Evolutionary conservation across 2,113 vertebrate species (phyloP), one percentile per base, ranked within the genome.

Genomic region (Ursus arctos): DNA sequence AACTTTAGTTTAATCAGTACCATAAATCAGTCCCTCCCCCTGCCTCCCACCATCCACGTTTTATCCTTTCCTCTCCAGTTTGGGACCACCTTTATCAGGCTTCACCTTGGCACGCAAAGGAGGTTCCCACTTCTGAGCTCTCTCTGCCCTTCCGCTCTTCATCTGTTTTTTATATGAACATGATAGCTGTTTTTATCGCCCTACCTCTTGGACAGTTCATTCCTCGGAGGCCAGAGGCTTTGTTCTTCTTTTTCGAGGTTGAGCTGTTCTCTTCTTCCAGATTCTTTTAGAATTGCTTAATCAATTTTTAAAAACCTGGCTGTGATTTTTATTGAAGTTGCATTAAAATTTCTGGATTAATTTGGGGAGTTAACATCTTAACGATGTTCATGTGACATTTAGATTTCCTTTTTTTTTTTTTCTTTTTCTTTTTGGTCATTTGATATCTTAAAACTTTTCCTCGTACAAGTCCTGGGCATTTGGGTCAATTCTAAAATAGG

Each of bases 401-500:
- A 72, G 31, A 59, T 19, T 91, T 77, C 21, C 24, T 55, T 92
- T 71, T 22, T 61, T 8, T 8, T 36, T 8, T 36, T 15, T 61
- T 7, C 21, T 19, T 43, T 3, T 4, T 8, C 7, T 69, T 71
- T 87, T 26, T 21, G 53, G 13, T 88, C 47, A 77, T 72, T 59
- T 88, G 95, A 88, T 95, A 33, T 76, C 57, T 94, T 87, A 21
- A 93, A 69, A 33, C 2, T 90, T 59, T 74, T 40, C 28, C 59
- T 71, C 28, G 9, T 86, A 3, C 2, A 49, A 51, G 16, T 86
- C 79, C 81, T 57, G 33, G 53, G 14, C 43, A 92, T 92, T 21
- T 57, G 65, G 74, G 22, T 94, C 61, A 72, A 5, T 72, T 86
- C 49, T 47, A n/a, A 80, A 71, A 22, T 28, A n/a, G 47, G 28